Evolutionary conservation across 2,797 vertebrate genomes (phyloP), one percentile per base, ranked within the genome.

Genomic region (Buphagus erythrorhynchus): DNA sequence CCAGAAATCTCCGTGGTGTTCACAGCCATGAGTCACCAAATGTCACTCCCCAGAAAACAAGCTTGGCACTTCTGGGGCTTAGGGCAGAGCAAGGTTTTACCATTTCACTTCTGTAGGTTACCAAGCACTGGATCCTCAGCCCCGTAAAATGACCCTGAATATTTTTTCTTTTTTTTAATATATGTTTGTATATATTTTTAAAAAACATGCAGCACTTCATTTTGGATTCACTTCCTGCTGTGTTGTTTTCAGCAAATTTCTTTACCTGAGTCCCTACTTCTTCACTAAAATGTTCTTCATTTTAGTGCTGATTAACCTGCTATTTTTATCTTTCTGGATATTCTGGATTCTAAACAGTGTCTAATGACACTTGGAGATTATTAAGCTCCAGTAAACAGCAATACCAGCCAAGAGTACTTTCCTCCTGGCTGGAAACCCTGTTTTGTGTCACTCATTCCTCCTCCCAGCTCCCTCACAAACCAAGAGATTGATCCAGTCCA

Each of bases 271-370:
- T 87, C 49, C 31, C 49, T 89, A 46, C 46, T 71, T 86, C 38
- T 81, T 91, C 38, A 38, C 31, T 40, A 40, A 40, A 33, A 29
- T 35, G 10, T 83, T 91, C 57, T 63, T 82, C n/a, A 59, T 76
- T 93, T 94, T 92, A 86, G 61, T 58, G 31, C 45, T 91, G 52
- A 94, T 75, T 91, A 85, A 87, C 38, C 8, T 58, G 45, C 51
- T 94, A 65, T 92, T 96, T 97, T 95, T 95, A 71, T 82, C 82
- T 94, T 94, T 87, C 58, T 78, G 71, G 77, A 71, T 95, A 69
- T 95, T 95, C 61, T 67, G 38, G 55, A 82, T 76, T 55, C 75
- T 82, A 87, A 93, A 79, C 52, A 65, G 19, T 80, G 22, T 62
- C 68, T 96, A 86, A 88, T 93, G 67, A 84, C 33, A 77, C 82